Conservation (phyloP, 1,140 invertebrate genomes). For the Vollenhovia emeryi region DNA sequence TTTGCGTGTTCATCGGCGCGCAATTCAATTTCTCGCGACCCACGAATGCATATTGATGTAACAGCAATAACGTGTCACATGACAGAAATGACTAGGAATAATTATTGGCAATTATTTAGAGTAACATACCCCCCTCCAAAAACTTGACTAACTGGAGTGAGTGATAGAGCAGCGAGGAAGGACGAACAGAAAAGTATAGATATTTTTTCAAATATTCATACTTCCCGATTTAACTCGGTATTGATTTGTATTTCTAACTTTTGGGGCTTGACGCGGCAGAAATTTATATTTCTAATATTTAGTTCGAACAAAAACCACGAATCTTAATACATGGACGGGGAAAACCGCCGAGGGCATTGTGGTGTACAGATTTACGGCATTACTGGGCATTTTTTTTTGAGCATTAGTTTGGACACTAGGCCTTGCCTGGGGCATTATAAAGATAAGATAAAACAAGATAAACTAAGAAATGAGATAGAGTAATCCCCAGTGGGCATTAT, state of each 20-base stretch:
- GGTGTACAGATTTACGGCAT: no score
- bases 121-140: no score
- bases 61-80: background rate
- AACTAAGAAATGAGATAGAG: no score
- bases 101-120: no score
- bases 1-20: background rate
- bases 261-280: background rate
- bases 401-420: no score
- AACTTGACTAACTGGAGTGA: background rate
- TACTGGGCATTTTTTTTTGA: no score
- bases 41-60: background rate
- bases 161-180: background rate
- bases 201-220: background rate
- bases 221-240: background rate
- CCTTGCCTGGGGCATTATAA: no score
- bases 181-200: background rate
- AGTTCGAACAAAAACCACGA: background rate
- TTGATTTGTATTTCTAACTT: background rate
- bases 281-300: background rate
- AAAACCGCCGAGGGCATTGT: no score
- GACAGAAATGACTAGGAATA: no score
- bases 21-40: background rate
- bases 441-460: no score
- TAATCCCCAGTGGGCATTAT: no score
- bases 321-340: background rate